Conservation (phyloP, 2,113 vertebrate genomes). For the Amphiprion ocellaris region DNA sequence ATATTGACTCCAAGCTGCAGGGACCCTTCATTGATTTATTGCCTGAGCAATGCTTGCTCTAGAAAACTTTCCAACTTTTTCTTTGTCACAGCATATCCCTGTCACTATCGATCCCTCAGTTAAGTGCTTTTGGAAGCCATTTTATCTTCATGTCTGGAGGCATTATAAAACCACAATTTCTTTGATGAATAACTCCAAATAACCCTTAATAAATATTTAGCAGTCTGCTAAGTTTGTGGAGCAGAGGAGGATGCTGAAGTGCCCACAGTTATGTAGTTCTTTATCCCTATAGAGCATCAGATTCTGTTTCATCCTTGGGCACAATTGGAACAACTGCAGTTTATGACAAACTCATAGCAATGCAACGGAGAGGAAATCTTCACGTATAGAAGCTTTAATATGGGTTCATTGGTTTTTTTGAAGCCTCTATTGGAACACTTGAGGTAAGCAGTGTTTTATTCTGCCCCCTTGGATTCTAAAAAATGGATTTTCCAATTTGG, state of each 20-base stretch:
- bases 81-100: conserved; percentile 47
- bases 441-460: conserved; percentile 7
- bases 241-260: conserved; percentile 62
- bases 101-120: conserved; percentile 59
- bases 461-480: conserved; percentile 10
- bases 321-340: conserved; percentile 33
- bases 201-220: conserved; percentile 75
- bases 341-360: conserved; percentile 29
- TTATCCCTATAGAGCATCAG: conserved; percentile 2
- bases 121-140: conserved; percentile 61
- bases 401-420: conserved; percentile 4
- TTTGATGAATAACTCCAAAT: conserved; percentile 70
- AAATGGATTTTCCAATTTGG: conserved; percentile 14
- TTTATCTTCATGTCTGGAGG: conserved; percentile 51
- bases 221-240: conserved; percentile 64
- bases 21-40: conserved; percentile 56
- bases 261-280: conserved; percentile 14
- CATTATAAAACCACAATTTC: conserved; percentile 53
- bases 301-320: background rate
- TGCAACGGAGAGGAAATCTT: conserved; percentile 25
- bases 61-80: conserved; percentile 57
- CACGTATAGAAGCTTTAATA: conserved; percentile 5
- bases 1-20: conserved; percentile 65
- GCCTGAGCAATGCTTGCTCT: conserved; percentile 22
- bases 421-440: background rate